Percentiles rank a stretch among this genome's conserved stretches.
Evolutionary conservation across 64 coral and sea anemone species (phyloP).

Genomic region (Montipora foliosa): DNA sequence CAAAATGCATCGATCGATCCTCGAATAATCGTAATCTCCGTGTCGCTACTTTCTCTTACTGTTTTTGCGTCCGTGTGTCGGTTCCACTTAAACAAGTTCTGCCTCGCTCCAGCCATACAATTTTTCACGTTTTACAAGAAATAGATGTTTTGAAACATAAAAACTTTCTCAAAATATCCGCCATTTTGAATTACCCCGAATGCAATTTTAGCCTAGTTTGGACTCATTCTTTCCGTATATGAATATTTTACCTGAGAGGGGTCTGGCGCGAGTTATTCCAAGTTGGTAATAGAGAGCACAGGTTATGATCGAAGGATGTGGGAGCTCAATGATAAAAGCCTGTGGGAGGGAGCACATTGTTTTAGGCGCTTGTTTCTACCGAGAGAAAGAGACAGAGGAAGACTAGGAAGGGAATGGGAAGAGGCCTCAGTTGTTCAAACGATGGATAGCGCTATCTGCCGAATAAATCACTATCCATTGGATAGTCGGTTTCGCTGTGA

Average conservation of each 20-base stretch:
- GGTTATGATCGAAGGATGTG: too few relatives aligned
- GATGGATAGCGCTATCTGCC: too few relatives aligned
- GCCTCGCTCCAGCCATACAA: constrained; percentile 72
- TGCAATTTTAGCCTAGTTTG: neutral
- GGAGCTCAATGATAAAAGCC: too few relatives aligned
- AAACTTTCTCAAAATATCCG: constrained; percentile 71
- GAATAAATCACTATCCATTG: too few relatives aligned
- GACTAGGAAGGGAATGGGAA: too few relatives aligned
- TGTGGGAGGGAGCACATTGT: too few relatives aligned
- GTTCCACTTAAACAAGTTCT: constrained; percentile 91
- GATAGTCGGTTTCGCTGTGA: too few relatives aligned
- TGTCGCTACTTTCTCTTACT: constrained; percentile 47
- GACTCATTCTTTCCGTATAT: neutral
- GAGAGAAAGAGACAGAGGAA: too few relatives aligned
- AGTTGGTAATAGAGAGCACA: too few relatives aligned
- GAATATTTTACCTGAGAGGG: too few relatives aligned
- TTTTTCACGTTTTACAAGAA: neutral
- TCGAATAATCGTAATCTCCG: neutral
- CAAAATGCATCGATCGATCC: neutral
- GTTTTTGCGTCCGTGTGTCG: constrained; percentile 71
- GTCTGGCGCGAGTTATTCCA: neutral
- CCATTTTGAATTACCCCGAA: constrained; percentile 81
- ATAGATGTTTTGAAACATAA: neutral
- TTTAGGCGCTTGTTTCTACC: too few relatives aligned
- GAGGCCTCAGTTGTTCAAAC: too few relatives aligned